Percentiles rank a stretch among this genome's conserved stretches.
Evolutionary conservation across 1,140 invertebrate species (phyloP).

Genomic region (Drosophila subobscura): DNA sequence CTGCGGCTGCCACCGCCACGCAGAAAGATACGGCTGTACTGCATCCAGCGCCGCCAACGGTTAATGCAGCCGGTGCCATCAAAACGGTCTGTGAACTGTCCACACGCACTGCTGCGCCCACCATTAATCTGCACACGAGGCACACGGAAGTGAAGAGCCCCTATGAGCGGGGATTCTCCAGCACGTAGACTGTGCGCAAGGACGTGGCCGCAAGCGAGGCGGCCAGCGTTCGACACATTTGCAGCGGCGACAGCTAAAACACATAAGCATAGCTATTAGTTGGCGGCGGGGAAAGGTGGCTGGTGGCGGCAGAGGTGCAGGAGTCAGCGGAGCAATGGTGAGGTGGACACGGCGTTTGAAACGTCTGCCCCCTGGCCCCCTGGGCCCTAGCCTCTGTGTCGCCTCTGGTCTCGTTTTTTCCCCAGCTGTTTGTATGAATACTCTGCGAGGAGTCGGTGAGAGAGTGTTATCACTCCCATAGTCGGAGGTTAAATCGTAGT

Average conservation of each 20-base stretch:
- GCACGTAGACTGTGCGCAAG: slow-evolving; percentile 63
- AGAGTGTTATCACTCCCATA: slow-evolving; percentile 79
- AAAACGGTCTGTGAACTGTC: slow-evolving; percentile 82
- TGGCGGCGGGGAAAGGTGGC: slow-evolving; percentile 40
- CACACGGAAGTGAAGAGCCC: slow-evolving; percentile 80
- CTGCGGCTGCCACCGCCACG: slow-evolving; percentile 4
- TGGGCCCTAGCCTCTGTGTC: background rate
- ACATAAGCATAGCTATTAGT: slow-evolving; percentile 78
- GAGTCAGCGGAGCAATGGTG: slow-evolving; percentile 14
- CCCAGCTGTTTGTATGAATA: slow-evolving; percentile 68
- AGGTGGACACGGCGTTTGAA: slow-evolving; percentile 57
- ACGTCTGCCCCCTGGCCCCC: slow-evolving; percentile 33
- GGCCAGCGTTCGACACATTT: slow-evolving; percentile 53
- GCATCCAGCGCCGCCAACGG: slow-evolving; percentile 52
- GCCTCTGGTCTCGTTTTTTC: slow-evolving; percentile 2
- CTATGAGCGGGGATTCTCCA: slow-evolving; percentile 73
- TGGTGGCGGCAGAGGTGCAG: slow-evolving; percentile 8
- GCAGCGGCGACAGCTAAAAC: slow-evolving; percentile 73
- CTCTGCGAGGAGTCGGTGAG: slow-evolving; percentile 79
- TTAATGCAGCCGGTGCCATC: slow-evolving; percentile 73
- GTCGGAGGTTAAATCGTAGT: slow-evolving; percentile 80
- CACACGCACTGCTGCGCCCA: slow-evolving; percentile 67
- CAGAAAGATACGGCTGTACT: slow-evolving; percentile 23
- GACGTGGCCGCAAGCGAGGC: slow-evolving; percentile 55
- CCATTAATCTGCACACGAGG: slow-evolving; percentile 78